Base-by-base conservation (phyloP, 1,140 invertebrate species). In the Leptinotarsa lineolata region DNA sequence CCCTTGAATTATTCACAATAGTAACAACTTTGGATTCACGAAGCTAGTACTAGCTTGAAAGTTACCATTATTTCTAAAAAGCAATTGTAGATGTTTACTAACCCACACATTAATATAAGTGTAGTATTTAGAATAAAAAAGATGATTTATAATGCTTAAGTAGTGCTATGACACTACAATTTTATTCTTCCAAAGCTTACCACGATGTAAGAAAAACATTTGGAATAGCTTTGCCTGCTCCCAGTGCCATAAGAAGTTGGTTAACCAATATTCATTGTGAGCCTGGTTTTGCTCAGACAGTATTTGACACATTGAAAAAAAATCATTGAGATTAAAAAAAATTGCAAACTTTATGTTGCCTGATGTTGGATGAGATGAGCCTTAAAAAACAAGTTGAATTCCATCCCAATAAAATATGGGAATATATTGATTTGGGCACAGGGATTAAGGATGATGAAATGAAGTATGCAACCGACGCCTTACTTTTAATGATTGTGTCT, bases 281-380 rank as follows among this genome's bases (percentile, higher is more conserved):
- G 18, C 60, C 70, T 24, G 70, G 70, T 13, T 71, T 63, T 71
- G 22, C 45, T 63, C 16, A 71, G 16, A 16, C 21, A 61, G 22
- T 12, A 20, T 63, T 63, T 63, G 45, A 63, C 18, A 46, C 16
- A 22, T 63, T 63, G 39, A 71, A 44, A 45, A 64, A n/a, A n/a
- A n/a, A n/a, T n/a, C n/a, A 63, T 70, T 60, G 69, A 61, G 11
- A 44, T 12, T 15, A 22, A 5, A 64, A 22, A n/a, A 3, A 54
- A 61, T 21, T n/a, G 24, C 11, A 54, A 70, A 20, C 48, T 18
- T 12, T 71, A 20, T 71, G 60, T 63, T 30, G 18, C 45, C 60
- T 71, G 18, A 16, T 71, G 13, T 45, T 71, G 20, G 70, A 71
- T 39, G 70, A 71, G 30, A 71, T 71, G 60, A 30, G 48, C n/a